Conservation (phyloP, 1,140 invertebrate genomes). For the Radopholus similis region DNA sequence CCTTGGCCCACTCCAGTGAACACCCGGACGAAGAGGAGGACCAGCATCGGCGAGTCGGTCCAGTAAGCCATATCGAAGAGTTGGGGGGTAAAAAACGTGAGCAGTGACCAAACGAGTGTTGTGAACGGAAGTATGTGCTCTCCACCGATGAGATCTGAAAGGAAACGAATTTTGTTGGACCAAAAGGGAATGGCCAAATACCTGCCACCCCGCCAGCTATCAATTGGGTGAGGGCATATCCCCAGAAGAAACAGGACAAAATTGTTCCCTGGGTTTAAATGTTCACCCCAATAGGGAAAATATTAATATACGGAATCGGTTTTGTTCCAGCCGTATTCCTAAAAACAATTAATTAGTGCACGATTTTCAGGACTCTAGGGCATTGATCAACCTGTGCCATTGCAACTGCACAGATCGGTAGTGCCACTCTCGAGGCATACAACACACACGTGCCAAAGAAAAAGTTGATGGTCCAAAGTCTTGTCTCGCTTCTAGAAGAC, state of each 20-base stretch:
- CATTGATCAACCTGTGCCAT: no score
- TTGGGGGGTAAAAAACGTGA: conserved; percentile 70
- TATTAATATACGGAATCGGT: conserved; percentile 64
- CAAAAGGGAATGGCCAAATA: no score
- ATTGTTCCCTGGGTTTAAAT: conserved; percentile 66
- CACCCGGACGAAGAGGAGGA: conserved; percentile 67
- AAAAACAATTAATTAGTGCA: no score
- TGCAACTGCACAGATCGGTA: conserved; percentile 69
- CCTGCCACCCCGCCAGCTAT: conserved; percentile 61
- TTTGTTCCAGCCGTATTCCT: conserved; percentile 71
- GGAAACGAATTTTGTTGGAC: neutral
- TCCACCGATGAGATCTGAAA: conserved; percentile 69
- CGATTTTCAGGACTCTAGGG: no score
- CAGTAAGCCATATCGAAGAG: conserved; percentile 67
- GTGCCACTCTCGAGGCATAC: conserved; percentile 70
- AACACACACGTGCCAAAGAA: conserved; percentile 69
- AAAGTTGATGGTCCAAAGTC: conserved; percentile 68
- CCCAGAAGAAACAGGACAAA: conserved; percentile 74
- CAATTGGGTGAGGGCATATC: conserved; percentile 72
- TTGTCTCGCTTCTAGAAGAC: conserved; percentile 61
- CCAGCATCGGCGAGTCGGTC: conserved; percentile 65
- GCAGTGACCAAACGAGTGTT: conserved; percentile 69
- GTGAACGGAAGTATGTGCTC: conserved; percentile 69
- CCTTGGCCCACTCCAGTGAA: conserved; percentile 72
- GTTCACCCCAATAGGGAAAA: neutral